Evolutionary conservation across 2,797 vertebrate genomes (phyloP), one percentile per base, ranked within the genome.

Genomic region (Takifugu rubripes): DNA sequence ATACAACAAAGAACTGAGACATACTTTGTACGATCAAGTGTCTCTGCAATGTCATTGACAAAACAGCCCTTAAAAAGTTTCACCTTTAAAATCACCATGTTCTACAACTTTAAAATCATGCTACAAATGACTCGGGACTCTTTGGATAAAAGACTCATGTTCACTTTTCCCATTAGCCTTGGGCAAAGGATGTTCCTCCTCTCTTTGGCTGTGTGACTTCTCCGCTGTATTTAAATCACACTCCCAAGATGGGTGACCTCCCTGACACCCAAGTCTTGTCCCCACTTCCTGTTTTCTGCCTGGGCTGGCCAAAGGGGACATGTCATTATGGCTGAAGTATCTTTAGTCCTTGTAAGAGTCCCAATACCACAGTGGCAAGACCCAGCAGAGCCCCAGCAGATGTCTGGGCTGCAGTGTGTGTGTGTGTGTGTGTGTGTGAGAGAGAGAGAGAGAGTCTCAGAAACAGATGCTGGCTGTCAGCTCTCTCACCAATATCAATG

Each of bases 261-360:
- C 57, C 36, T 11, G 67, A 76, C 70, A 67, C 76, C 61, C 61
- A 72, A 21, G 63, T 72, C 76, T 79, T 80, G 84, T 85, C 81
- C 70, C 77, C 60, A 70, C 79, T 81, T 84, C 78, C 76, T 85
- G 78, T 78, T 80, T 79, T 72, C 65, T 70, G 70, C 79, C 79
- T 42, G 61, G 74, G 66, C 73, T 68, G 75, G 74, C 79, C 87
- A 74, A 64, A 56, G 45, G 87, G 85, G 87, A 90, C 52, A 11
- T 78, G 76, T 87, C 86, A 86, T 89, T 88, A 89, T 80, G 64
- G 56, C 75, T 79, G 68, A 88, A 86, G 82, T 86, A 85, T 84
- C 71, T 70, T 81, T 80, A 84, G 83, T 86, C 82, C 80, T 85
- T 84, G 79, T 86, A 79, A 82, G 59, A 75, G 80, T 70, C 78